Base-by-base conservation (phyloP, 2,113 vertebrate species). In the Porphyrio hochstetteri region DNA sequence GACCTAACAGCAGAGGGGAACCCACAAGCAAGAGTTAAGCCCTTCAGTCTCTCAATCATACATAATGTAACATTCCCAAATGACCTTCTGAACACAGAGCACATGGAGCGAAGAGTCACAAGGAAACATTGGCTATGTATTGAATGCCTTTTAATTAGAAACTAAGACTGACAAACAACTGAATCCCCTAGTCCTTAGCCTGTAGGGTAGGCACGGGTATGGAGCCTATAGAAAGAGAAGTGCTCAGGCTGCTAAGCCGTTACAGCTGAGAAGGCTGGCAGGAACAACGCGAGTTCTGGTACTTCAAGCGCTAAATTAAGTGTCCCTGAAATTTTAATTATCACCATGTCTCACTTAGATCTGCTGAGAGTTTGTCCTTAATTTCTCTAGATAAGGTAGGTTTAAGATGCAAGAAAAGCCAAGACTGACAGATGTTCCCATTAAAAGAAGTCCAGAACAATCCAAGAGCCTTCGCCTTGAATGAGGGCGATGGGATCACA, bases 401-500 rank as follows among this genome's bases (percentile, higher is more conserved):
- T 1, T 91, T 48, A 16, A 23, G n/a, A 50, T 55, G 16, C 33
- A n/a, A 53, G 29, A 78, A 59, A 63, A 76, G 16, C 44, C 64
- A 79, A 72, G 14, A 13, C 60, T 38, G 2, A 24, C 14, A 9
- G 3, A 64, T 2, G 8, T 63, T 72, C 36, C 19, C 18, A 10
- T 69, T 11, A 20, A 48, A 57, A 33, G 48, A 6, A 42, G 8
- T 28, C 7, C n/a, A 35, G 19, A 10, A 60, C 33, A 42, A 20
- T n/a, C n/a, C 21, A 35, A 25, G 27, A 75, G 12, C 14, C 7
- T 90, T 7, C 8, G 5, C 24, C 33, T 38, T 23, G 27, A 29
- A 10, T 1, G 11, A 74, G 18, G 7, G 38, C 0, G 0, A 14
- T 23, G 13, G n/a, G 55, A 38, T 74, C 50, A 25, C 12, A 24